Conservation (phyloP, 2,797 vertebrate species). For the Poeciliopsis infans region DNA sequence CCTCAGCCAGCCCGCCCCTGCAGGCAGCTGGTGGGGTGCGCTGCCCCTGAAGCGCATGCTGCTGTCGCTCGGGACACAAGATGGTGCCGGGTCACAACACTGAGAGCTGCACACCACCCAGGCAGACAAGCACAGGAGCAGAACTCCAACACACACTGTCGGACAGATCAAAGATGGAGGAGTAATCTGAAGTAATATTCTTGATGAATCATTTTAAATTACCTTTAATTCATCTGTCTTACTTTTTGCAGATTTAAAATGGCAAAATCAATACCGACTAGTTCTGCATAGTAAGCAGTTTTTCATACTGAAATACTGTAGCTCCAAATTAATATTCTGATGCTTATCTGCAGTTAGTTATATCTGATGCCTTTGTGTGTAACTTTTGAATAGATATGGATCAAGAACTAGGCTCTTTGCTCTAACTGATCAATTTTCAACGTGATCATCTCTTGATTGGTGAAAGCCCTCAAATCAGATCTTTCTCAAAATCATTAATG, state of each 20-base stretch:
- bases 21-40: constrained; percentile 52
- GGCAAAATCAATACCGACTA: background rate
- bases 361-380: constrained; percentile 63
- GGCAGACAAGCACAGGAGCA: constrained; percentile 8
- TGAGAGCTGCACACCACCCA: constrained; percentile 21
- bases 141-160: background rate
- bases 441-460: background rate
- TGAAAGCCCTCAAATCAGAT: background rate
- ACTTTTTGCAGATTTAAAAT: background rate
- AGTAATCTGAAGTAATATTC: background rate
- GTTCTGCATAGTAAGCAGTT: background rate
- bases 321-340: constrained; percentile 44
- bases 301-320: background rate
- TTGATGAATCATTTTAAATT: background rate
- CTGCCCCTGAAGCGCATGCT: constrained; percentile 58
- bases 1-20: constrained; percentile 7
- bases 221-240: background rate
- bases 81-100: constrained; percentile 65
- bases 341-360: constrained; percentile 64
- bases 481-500: background rate
- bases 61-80: constrained; percentile 68
- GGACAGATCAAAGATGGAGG: background rate
- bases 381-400: background rate
- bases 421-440: background rate
- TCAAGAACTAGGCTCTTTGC: background rate